Evolutionary conservation across 2,113 vertebrate species (phyloP).

Genomic region (Corythornis vintsioides): DNA sequence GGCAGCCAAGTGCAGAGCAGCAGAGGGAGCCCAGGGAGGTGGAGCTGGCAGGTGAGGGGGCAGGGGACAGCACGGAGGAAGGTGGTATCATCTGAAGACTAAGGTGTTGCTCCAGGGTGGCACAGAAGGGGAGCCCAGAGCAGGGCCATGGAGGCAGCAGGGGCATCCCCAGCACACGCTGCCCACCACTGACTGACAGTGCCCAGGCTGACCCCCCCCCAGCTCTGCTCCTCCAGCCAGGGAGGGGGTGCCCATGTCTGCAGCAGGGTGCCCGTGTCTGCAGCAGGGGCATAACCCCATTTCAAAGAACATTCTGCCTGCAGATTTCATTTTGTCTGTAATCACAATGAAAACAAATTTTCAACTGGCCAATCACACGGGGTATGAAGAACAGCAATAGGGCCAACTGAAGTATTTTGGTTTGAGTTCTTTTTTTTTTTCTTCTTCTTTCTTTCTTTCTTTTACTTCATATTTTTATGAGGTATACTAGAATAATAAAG

Average conservation of each 20-base stretch:
- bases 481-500: constrained; percentile 37
- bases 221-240: neutral
- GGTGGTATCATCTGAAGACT: neutral
- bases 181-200: neutral
- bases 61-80: neutral
- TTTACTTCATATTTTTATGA: constrained; percentile 37
- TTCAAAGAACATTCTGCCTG: neutral
- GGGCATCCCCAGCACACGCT: too few species aligned
- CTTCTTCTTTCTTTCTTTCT: neutral
- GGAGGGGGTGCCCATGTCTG: too few species aligned
- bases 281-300: neutral
- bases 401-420: neutral
- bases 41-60: neutral
- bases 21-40: neutral
- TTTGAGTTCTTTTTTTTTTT: neutral
- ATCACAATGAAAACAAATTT: neutral
- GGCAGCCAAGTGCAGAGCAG: neutral
- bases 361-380: neutral
- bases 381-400: neutral
- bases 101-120: neutral
- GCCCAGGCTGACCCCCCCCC: too few species aligned
- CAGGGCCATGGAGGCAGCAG: rapidly evolving
- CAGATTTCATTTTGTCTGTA: neutral
- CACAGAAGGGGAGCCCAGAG: neutral
- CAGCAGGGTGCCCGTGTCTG: too few species aligned